Percentiles rank a stretch among this genome's conserved stretches.
These are phyloP conservation scores for Haliclona indistincta DNA, from an alignment of 37 sponge, comb jelly and placozoan species.

Conservation along the genomic window DNA sequence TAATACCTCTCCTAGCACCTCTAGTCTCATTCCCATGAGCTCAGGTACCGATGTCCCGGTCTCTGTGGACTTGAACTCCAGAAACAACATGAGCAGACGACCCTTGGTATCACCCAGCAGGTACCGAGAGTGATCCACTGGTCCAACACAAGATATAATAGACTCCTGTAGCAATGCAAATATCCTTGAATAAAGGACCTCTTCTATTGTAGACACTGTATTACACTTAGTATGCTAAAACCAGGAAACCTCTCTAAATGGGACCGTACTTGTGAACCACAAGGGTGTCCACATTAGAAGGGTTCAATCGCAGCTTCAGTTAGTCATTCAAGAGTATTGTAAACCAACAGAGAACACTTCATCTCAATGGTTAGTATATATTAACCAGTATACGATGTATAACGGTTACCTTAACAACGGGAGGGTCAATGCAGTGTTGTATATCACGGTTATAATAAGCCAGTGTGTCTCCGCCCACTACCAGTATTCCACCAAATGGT, in stretches of 20 bases:
- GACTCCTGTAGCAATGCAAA: conserved; percentile 60
- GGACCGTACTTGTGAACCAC: too few relatives aligned
- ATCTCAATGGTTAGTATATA: too few relatives aligned
- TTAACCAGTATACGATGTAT: too few relatives aligned
- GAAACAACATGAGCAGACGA: conserved; percentile 82
- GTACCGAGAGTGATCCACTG: conserved; percentile 72
- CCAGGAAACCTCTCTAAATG: too few relatives aligned
- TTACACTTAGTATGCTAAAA: too few relatives aligned
- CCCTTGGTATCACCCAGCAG: conserved; percentile 85
- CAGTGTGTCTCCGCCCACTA: conserved; percentile 67
- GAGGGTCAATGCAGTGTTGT: conserved; percentile 29
- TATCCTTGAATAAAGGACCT: too few relatives aligned
- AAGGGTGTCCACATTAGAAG: too few relatives aligned
- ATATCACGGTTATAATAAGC: conserved; percentile 57
- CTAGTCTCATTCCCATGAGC: conserved; percentile 33
- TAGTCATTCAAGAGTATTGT: too few relatives aligned
- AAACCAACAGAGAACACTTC: too few relatives aligned
- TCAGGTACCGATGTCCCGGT: conserved; percentile 12
- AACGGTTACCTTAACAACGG: conserved; percentile 51
- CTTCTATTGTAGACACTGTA: too few relatives aligned
- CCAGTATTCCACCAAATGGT: conserved; percentile 65
- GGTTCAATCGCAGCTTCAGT: too few relatives aligned
- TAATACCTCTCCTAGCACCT: conserved; percentile 74
- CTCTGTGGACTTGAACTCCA: conserved; percentile 58
- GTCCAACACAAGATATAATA: conserved; percentile 63